phyloP scores from a whole-genome alignment of 2,113 vertebrate genomes.

The Perca fluviatilis region DNA sequence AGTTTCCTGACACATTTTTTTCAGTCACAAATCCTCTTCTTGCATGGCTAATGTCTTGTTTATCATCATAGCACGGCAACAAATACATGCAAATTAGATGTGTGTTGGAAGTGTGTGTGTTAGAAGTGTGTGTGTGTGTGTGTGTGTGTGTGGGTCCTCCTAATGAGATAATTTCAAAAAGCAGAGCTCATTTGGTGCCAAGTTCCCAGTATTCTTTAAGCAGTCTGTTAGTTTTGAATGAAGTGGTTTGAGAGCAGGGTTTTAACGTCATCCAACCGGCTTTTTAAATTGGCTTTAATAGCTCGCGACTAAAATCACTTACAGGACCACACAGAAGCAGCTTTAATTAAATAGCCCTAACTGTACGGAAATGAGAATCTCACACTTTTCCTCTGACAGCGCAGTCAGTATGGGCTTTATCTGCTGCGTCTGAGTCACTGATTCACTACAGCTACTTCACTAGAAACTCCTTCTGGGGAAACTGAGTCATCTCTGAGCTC shows the following conservation, averaged over 20 bases:
- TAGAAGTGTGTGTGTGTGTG: background rate
- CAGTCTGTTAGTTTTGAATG: constrained; percentile 59
- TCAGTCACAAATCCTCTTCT: constrained; percentile 73
- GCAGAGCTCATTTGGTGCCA: constrained; percentile 32
- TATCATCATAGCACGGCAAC: constrained; percentile 74
- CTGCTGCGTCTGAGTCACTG: constrained; percentile 14
- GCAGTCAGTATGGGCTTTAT: constrained; percentile 17
- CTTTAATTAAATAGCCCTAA: constrained; percentile 58
- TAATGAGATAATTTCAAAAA: constrained; percentile 57
- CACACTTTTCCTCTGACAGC: constrained; percentile 12
- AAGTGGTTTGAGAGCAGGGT: constrained; percentile 56
- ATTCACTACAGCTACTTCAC: constrained; percentile 31
- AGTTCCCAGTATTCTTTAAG: constrained; percentile 39
- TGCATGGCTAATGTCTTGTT: constrained; percentile 83
- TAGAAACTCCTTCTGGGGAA: constrained; percentile 49
- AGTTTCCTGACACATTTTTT: constrained; percentile 74
- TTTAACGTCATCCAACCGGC: constrained; percentile 37
- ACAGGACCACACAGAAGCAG: constrained; percentile 60
- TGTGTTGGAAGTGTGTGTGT: background rate
- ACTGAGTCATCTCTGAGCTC: constrained; percentile 63
- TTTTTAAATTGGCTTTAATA: constrained; percentile 56
- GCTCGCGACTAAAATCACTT: constrained; percentile 41
- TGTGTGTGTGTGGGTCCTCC: constrained; percentile 24
- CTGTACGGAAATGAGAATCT: constrained; percentile 44
- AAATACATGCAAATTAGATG: constrained; percentile 73